phyloP scores from a whole-genome alignment of 2,888 invertebrate genomes.

The Lymantria dispar region DNA sequence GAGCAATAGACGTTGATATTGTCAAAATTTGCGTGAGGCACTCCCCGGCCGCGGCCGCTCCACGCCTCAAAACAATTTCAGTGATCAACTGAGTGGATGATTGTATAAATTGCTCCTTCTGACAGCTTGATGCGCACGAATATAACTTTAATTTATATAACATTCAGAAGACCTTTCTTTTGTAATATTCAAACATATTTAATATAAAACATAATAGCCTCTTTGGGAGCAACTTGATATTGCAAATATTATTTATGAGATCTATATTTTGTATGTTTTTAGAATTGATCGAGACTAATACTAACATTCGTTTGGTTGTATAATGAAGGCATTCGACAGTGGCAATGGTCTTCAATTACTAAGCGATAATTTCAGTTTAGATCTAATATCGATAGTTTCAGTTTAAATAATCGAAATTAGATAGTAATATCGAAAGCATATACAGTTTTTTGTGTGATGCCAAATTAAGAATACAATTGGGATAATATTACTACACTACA shows the following conservation, averaged over 20 bases:
- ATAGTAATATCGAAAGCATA: too few species aligned
- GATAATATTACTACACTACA: too few species aligned
- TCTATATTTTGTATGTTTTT: too few species aligned
- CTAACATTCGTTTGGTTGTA: too few species aligned
- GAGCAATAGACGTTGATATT: constrained; percentile 18
- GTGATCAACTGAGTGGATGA: constrained; percentile 56
- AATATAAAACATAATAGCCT: not conserved
- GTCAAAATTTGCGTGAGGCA: constrained; percentile 15
- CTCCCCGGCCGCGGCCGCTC: constrained; percentile 12
- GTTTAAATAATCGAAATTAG: too few species aligned
- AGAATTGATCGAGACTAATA: too few species aligned
- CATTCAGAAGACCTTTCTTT: constrained; percentile 4
- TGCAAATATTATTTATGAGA: not conserved
- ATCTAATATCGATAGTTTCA: too few species aligned
- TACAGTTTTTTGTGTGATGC: too few species aligned
- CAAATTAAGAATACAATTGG: too few species aligned
- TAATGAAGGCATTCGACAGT: too few species aligned
- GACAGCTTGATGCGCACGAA: constrained; percentile 35
- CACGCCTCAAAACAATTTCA: constrained; percentile 46
- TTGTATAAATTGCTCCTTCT: constrained; percentile 43
- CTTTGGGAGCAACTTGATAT: not conserved
- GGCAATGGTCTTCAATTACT: too few species aligned
- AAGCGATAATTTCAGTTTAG: too few species aligned
- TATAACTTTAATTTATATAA: constrained; percentile 30
- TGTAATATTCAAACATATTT: not conserved